Base-by-base conservation (phyloP, 2,113 vertebrate genomes). In the Heloderma charlesbogerti region DNA sequence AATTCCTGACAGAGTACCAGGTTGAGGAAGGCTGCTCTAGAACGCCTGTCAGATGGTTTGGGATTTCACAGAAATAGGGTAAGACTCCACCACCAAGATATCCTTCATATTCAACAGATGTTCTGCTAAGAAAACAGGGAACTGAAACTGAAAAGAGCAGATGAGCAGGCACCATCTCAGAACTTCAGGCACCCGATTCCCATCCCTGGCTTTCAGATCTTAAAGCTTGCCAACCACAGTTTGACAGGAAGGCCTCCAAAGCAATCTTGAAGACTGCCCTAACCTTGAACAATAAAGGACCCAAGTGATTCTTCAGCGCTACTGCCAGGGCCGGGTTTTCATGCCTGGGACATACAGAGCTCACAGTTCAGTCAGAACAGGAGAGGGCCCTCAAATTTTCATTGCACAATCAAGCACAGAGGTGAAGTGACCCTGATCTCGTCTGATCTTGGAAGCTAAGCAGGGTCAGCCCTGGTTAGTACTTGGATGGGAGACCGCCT, bases 281-380 rank as follows among this genome's bases (percentile, higher is more conserved):
- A 89, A 92, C 91, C 89, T 89, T 3, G 60, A 94, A 93, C 93
- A 95, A 93, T 90, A 93, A 95, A 96, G 94, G 93, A 25, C 96
- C 72, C 95, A 84, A 79, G 89, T 81, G 91, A 82, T 91, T 90
- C 75, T 94, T 84, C 87, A 89, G 93, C 92, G 92, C 95, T 93
- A 94, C 94, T 54, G 1, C 51, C 51, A 90, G 96, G 89, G 69
- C 93, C 92, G 90, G 94, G 91, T 93, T 92, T 83, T 4, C 89
- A 67, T 81, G 93, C 92, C 94, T 93, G 95, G 92, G 95, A 92
- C 93, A 82, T 27, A 85, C 66, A 60, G 93, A 91, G 93, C 91
- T 80, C 75, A 87, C 92, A 89, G 90, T 91, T 77, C 91, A 93
- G 94, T 91, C 93, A 94, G 95, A 80, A 95, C 94, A 95, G 93